phyloP scores from a whole-genome alignment of 2,797 vertebrate species.

The Chrosomus eos region DNA sequence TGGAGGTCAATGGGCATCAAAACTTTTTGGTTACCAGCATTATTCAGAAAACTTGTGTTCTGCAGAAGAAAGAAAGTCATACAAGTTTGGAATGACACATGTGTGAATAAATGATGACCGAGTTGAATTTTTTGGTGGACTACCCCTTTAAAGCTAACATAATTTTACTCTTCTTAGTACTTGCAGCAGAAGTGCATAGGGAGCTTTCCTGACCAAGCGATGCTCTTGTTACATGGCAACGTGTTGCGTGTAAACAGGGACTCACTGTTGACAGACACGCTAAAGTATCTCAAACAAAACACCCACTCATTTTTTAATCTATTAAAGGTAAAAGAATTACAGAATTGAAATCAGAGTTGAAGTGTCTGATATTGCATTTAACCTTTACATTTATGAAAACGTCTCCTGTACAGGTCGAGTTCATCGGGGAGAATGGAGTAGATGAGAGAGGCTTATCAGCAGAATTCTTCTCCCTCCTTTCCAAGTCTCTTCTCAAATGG shows the following conservation, averaged over 20 bases:
- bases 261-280: conserved; percentile 49
- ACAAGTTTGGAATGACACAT: not conserved
- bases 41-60: not conserved
- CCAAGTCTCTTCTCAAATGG: conserved; percentile 56
- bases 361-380: not conserved
- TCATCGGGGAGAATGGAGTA: conserved; percentile 49
- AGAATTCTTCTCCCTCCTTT: conserved; percentile 71
- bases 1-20: not conserved
- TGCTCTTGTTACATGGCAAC: not conserved
- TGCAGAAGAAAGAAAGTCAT: not conserved
- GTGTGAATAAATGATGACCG: not conserved
- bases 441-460: conserved; percentile 46
- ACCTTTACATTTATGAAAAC: not conserved
- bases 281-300: conserved; percentile 32
- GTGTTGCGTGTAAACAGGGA: conserved; percentile 32
- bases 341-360: not conserved
- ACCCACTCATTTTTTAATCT: not conserved
- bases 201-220: not conserved
- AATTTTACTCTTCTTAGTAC: not conserved
- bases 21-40: not conserved
- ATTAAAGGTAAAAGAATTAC: conserved; percentile 41
- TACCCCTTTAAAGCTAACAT: not conserved
- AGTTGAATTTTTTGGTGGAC: accelerated
- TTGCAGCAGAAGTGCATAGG: accelerated
- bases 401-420: conserved; percentile 64